phyloP scores from a whole-genome alignment of 2,113 vertebrate species.

The Plestiodon gilberti region DNA sequence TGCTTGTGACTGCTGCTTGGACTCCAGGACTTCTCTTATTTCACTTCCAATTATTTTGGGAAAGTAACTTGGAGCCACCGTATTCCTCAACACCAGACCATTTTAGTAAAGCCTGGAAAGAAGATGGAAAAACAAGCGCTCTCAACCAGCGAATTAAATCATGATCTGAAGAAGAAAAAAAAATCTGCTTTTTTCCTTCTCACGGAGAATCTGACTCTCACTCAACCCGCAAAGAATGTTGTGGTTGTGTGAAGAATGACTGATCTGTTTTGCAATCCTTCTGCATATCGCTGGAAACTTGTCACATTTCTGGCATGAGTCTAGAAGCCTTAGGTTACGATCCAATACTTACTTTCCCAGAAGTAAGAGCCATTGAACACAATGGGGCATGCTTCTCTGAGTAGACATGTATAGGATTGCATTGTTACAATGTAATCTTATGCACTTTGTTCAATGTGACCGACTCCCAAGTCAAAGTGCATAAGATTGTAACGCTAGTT shows the following conservation, averaged over 20 bases:
- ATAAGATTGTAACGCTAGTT: background rate
- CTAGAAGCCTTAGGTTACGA: too few relatives aligned
- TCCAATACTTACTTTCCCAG: too few relatives aligned
- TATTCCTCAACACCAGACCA: background rate
- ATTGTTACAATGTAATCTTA: too few relatives aligned
- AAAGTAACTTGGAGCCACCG: constrained; percentile 10
- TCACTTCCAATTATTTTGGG: background rate
- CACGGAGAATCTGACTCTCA: constrained; percentile 39
- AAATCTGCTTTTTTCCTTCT: constrained; percentile 48
- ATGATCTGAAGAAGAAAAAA: constrained; percentile 27
- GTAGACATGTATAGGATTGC: too few relatives aligned
- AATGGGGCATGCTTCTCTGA: too few relatives aligned
- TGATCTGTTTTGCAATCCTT: constrained; percentile 14
- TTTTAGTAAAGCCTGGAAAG: background rate
- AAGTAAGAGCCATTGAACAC: too few relatives aligned
- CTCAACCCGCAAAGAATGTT: constrained; percentile 30
- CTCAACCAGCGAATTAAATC: constrained; percentile 42
- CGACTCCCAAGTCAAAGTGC: too few relatives aligned
- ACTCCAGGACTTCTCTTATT: constrained; percentile 38
- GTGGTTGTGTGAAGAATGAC: constrained; percentile 35
- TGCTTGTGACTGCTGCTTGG: background rate
- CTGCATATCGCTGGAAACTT: constrained; percentile 40
- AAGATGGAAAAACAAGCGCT: background rate
- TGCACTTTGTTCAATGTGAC: too few relatives aligned
- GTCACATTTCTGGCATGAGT: constrained; percentile 7